Evolutionary conservation across 2,888 invertebrate species (phyloP), one percentile per base, ranked within the genome.

Genomic region (Eurytoma adleriae): DNA sequence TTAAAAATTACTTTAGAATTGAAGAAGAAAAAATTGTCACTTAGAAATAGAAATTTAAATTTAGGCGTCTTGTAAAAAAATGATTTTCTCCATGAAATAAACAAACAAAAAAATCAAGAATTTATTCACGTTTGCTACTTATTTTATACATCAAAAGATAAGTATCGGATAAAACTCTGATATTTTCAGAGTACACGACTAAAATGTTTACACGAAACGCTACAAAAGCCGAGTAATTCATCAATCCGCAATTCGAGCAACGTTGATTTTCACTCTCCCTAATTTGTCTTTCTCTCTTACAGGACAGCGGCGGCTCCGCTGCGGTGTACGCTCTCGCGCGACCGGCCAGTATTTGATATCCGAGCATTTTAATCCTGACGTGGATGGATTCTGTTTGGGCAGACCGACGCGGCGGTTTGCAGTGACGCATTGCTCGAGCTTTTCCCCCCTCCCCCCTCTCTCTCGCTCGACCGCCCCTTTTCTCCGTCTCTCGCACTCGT

Each of bases 351-450:
- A 88, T 89, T 88, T 87, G 87, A 88, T 89, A 88, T 86, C 87
- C 87, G 84, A 87, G 88, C 87, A 86, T 90, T 90, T 90, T 90
- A 90, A 90, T 90, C 90, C 90, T 89, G 90, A 91, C 90, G 87
- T 89, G 88, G 90, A 90, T 90, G 86, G 89, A 91, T 90, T 88
- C 88, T 89, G 88, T 90, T 90, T 90, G 90, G 86, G 83, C 86
- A 89, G 85, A 82, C 83, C 74, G 18, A 24, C 48, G 16, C 18
- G n/a, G 40, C 13, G 40, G 56, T 14, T 24, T 13, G 14, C 40
- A 30, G 80, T 77, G 80, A 80, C 76, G 76, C 80, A 80, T 77
- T 56, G 77, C 80, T 64, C 7, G 3, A 14, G 50, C 64, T 62
- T 18, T 52, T n/a, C 50, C 52, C 56, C 18, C 20, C 52, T 30